Conservation (phyloP, 1,140 invertebrate genomes). For the Papilio helenus region DNA sequence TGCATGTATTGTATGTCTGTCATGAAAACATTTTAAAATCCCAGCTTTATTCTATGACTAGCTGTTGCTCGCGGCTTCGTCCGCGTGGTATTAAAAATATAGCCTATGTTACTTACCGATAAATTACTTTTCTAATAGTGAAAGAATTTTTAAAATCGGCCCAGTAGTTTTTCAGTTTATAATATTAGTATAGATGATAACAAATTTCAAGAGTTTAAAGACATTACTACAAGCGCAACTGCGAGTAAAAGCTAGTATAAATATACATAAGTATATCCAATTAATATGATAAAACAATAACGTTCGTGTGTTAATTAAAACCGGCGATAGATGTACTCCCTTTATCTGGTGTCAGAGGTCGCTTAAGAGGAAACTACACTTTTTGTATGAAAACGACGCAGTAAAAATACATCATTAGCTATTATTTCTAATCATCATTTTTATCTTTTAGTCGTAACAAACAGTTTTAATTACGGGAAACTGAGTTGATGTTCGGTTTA, state of each 20-base stretch:
- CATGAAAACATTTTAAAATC: too few relatives aligned
- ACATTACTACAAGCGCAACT: neutral
- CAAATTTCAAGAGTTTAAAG: neutral
- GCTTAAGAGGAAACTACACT: conserved; percentile 66
- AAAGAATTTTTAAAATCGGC: too few relatives aligned
- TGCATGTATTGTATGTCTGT: too few relatives aligned
- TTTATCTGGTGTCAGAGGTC: conserved; percentile 76
- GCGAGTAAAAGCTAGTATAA: conserved; percentile 10
- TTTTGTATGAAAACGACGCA: conserved; percentile 52
- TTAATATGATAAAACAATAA: conserved; percentile 53
- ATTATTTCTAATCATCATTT: conserved; percentile 68
- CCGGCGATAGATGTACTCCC: conserved; percentile 38
- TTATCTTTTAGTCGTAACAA: conserved; percentile 67
- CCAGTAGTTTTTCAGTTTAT: too few relatives aligned
- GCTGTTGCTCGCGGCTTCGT: too few relatives aligned
- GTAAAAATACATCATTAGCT: conserved; percentile 65
- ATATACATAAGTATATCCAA: neutral
- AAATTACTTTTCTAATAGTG: too few relatives aligned
- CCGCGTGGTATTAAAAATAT: too few relatives aligned
- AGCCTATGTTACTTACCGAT: too few relatives aligned
- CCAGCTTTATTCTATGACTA: too few relatives aligned
- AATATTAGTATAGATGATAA: too few relatives aligned
- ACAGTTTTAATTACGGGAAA: conserved; percentile 79
- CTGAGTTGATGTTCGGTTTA: conserved; percentile 61
- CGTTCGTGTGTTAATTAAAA: conserved; percentile 20